phyloP scores from a whole-genome alignment of 2,888 invertebrate species.

The Sinopyrophorus schimmeli region DNA sequence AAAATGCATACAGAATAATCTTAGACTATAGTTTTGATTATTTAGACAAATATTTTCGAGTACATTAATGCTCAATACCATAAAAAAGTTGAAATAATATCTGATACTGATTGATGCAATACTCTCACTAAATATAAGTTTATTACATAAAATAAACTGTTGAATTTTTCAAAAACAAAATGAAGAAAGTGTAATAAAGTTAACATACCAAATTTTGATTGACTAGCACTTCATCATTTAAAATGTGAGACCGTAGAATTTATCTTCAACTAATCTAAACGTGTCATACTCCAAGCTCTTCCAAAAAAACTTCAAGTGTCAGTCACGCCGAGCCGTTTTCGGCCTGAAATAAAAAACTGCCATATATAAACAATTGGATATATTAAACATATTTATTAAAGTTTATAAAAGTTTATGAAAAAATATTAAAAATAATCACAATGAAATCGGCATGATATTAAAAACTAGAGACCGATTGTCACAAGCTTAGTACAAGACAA shows the following conservation, averaged over 20 bases:
- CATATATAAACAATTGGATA: constrained; percentile 51
- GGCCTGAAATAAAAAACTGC: constrained; percentile 54
- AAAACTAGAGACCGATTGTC: constrained; percentile 46
- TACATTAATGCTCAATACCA: constrained; percentile 1
- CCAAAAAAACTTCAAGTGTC: constrained; percentile 58
- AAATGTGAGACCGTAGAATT: constrained; percentile 56
- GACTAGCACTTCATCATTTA: constrained; percentile 39
- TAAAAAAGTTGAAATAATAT: constrained; percentile 3
- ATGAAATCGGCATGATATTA: constrained; percentile 39
- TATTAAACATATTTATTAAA: constrained; percentile 48
- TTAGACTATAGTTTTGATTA: constrained; percentile 6
- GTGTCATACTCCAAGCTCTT: constrained; percentile 55
- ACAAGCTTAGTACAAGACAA: constrained; percentile 26
- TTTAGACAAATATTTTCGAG: constrained; percentile 7
- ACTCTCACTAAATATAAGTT: too few species aligned
- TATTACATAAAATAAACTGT: not conserved
- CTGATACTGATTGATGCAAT: too few species aligned
- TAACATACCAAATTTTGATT: constrained; percentile 29
- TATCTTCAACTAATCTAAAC: constrained; percentile 56
- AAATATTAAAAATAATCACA: constrained; percentile 48
- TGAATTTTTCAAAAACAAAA: not conserved
- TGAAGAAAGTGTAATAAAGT: constrained; percentile 3
- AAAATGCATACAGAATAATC: not conserved
- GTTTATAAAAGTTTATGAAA: constrained; percentile 46
- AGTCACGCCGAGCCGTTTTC: constrained; percentile 55